Evolutionary conservation across 1,140 invertebrate species (phyloP), one percentile per base, ranked within the genome.

Genomic region (Subanguina moxae): DNA sequence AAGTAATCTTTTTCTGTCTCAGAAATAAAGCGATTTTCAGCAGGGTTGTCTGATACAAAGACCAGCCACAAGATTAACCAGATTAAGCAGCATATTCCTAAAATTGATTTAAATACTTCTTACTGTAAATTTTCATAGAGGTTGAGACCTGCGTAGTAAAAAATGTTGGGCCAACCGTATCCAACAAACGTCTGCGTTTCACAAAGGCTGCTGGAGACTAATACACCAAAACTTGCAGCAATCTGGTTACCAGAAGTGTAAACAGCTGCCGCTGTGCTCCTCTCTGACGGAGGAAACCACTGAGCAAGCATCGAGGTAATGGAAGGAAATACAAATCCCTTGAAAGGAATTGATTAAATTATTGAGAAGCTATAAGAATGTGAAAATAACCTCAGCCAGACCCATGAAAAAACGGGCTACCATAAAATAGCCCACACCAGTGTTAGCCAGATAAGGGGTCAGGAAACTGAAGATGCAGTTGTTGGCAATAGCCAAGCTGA

Each of bases 191-290:
- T 72, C n/a, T 75, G 19, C 13, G 64, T 23, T 32, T 30, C 30
- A 46, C 72, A 74, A 23, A 74, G 74, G 30, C 28, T 48, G 38
- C 74, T 46, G 19, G 67, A 28, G 9, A 74, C 38, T 23, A 74
- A 45, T 15, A 74, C 42, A 25, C 42, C 61, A 56, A 74, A 23
- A 21, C 71, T 23, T 5, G 72, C 57, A 23, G 72, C 72, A 8
- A 76, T n/a, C 32, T 77, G 72, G 30, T 77, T 71, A 8, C 72
- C 72, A 1, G 61, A 59, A 11, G 72, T 75, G 43, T 75, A 74
- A 13, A 75, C 30, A 9, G 73, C 66, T 13, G 67, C 71, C 13
- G 52, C 59, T n/a, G 28, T 46, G 42, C 62, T 68, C 0, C 70
- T 70, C 38, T 72, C 70, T 15, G 25, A 32, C 21, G 70, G 70